Evolutionary conservation across 2,888 invertebrate genomes (phyloP).

Genomic region (Bembecia ichneumoniformis): DNA sequence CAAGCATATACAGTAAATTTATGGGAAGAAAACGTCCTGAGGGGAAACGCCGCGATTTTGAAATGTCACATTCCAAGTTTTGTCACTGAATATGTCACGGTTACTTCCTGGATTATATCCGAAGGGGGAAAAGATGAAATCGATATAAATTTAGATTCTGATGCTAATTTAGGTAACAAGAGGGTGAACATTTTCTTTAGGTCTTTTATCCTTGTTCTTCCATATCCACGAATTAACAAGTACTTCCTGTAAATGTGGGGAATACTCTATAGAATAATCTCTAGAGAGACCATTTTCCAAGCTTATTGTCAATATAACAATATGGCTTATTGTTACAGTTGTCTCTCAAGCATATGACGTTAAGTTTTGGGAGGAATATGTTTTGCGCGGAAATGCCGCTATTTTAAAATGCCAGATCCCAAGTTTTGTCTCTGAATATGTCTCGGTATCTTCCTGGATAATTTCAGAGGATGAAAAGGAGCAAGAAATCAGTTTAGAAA

Average conservation of each 20-base stretch:
- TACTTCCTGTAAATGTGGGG: too few relatives aligned
- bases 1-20: slow-evolving; percentile 91
- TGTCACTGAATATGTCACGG: slow-evolving; percentile 90
- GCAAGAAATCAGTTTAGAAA: slow-evolving; percentile 49
- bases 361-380: slow-evolving; percentile 94
- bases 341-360: slow-evolving; percentile 91
- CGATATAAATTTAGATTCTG: slow-evolving; percentile 62
- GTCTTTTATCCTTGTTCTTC: background rate
- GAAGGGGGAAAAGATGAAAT: slow-evolving; percentile 66
- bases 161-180: slow-evolving; percentile 50
- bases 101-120: slow-evolving; percentile 89
- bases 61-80: slow-evolving; percentile 96
- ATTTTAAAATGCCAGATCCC: slow-evolving; percentile 94
- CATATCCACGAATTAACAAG: too few relatives aligned
- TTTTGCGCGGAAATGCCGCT: slow-evolving; percentile 90
- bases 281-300: too few relatives aligned
- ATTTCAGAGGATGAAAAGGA: slow-evolving; percentile 78
- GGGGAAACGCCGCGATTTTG: slow-evolving; percentile 90
- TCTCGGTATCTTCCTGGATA: slow-evolving; percentile 88
- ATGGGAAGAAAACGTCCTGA: slow-evolving; percentile 92
- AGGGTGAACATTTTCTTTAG: background rate
- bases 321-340: slow-evolving; percentile 74
- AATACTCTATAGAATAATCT: too few relatives aligned
- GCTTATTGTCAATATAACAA: background rate
- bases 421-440: slow-evolving; percentile 93